Base-by-base conservation (phyloP, 2,888 invertebrate species). In the Anthoptus insignis region DNA sequence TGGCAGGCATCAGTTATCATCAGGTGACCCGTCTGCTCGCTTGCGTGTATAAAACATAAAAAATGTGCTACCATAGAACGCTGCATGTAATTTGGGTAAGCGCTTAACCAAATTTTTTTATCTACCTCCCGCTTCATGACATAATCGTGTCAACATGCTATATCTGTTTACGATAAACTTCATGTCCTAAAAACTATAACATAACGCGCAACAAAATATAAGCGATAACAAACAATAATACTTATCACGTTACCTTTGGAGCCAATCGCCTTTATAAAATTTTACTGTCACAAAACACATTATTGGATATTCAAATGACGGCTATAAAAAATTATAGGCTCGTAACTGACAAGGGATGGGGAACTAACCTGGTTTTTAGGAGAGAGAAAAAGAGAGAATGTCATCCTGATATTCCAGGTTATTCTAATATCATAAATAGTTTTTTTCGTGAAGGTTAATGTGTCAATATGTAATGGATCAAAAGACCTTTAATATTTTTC, bases 271-370 rank as follows among this genome's bases (percentile, higher is more conserved):
- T 47, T 47, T 49, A 49, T 49, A 49, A 49, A 49, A 27, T 49
- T 49, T 49, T 49, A 49, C 4, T 27, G 14, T 24, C 24, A 9
- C 49, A 42, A 56, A 56, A 56, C 42, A 56, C 24, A 42, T 56
- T 56, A 56, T 39, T 56, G 56, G 56, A 56, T 56, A 56, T 56
- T 56, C 56, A 56, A 56, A 42, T 39, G 56, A 56, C 39, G 24
- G 56, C 56, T 9, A 56, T 56, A 56, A 56, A 56, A 56, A 22
- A 24, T 24, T 24, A 56, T 56, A 39, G 56, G 37, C 24, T 39
- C 56, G 21, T 54, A 34, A 37, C 53, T 37, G 39, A 56, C 56
- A 56, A 39, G 6, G 14, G 56, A 9, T 14, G 13, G 56, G 42
- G 37, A 42, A 56, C 56, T 56, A 39, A 56, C 56, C 39, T 42